Percentiles rank a stretch among this genome's conserved stretches.
Evolutionary conservation across 2,888 invertebrate species (phyloP).

Genomic region (Eubasilissa splendida): DNA sequence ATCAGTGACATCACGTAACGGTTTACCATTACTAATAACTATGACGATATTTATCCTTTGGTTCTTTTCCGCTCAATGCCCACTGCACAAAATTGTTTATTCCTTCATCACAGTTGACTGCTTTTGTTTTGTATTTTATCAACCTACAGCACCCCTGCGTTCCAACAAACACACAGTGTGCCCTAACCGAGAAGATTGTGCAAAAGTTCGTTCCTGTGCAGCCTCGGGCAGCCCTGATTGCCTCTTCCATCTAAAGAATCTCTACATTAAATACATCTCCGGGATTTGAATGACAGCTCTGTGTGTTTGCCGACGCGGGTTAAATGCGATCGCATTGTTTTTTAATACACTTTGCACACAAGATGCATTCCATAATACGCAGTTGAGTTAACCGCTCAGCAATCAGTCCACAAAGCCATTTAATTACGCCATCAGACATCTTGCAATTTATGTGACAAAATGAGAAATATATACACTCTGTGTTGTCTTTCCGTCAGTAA

Average conservation of each 20-base stretch:
- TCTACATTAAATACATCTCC: slow-evolving; percentile 21
- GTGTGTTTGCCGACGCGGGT: slow-evolving; percentile 45
- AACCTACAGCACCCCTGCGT: no score
- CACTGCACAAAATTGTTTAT: no score
- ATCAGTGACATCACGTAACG: no score
- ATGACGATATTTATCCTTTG: no score
- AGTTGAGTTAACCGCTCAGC: slow-evolving; percentile 19
- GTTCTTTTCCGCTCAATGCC: no score
- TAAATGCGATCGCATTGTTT: slow-evolving; percentile 30
- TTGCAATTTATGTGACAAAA: not conserved
- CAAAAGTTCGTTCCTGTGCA: not conserved
- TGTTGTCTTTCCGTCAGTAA: no score
- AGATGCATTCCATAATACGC: slow-evolving; percentile 17
- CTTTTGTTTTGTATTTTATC: no score
- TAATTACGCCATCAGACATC: not conserved
- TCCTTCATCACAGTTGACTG: no score
- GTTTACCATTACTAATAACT: no score
- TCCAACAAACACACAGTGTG: not conserved
- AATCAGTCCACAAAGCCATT: slow-evolving; percentile 17
- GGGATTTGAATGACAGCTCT: slow-evolving; percentile 46
- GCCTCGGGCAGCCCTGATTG: slow-evolving; percentile 23
- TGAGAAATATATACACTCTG: no score
- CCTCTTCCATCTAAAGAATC: slow-evolving; percentile 3
- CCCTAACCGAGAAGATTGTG: not conserved
- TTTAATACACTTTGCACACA: slow-evolving; percentile 27